phyloP scores from a whole-genome alignment of 2,888 invertebrate genomes.

The Zygaena filipendulae region DNA sequence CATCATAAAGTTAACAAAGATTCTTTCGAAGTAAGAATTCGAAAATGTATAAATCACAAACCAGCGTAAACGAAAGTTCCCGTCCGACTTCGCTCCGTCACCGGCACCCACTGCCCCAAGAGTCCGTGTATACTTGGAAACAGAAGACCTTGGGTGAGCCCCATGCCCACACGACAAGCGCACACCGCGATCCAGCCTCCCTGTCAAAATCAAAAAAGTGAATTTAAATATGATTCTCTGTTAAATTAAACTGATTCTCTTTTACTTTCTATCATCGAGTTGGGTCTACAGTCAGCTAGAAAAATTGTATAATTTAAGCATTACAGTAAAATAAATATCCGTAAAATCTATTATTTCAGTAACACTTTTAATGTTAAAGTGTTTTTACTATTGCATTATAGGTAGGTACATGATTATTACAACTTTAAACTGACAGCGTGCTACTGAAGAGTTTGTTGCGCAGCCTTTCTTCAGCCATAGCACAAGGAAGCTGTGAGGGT shows the following conservation, averaged over 20 bases:
- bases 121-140: conserved; percentile 75
- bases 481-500: no score
- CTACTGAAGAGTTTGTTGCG: no score
- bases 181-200: conserved; percentile 51
- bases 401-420: no score
- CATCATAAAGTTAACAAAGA: not conserved
- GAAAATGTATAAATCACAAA: conserved; percentile 14
- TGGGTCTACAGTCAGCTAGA: no score
- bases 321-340: no score
- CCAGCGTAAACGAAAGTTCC: conserved; percentile 74
- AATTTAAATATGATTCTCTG: conserved; percentile 7
- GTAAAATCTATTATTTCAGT: no score
- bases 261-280: conserved; percentile 4
- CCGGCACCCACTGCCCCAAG: conserved; percentile 78
- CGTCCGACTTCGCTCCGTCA: conserved; percentile 74
- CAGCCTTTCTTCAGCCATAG: no score
- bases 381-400: no score
- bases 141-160: conserved; percentile 74
- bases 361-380: no score
- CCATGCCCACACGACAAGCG: conserved; percentile 71
- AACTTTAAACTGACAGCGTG: no score
- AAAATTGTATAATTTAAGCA: no score
- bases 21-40: not conserved
- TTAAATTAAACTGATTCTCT: not conserved
- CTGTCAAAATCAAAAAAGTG: conserved; percentile 25